phyloP scores from a whole-genome alignment of 92 coral and sea anemone genomes.

The Paragorgia papillata region DNA sequence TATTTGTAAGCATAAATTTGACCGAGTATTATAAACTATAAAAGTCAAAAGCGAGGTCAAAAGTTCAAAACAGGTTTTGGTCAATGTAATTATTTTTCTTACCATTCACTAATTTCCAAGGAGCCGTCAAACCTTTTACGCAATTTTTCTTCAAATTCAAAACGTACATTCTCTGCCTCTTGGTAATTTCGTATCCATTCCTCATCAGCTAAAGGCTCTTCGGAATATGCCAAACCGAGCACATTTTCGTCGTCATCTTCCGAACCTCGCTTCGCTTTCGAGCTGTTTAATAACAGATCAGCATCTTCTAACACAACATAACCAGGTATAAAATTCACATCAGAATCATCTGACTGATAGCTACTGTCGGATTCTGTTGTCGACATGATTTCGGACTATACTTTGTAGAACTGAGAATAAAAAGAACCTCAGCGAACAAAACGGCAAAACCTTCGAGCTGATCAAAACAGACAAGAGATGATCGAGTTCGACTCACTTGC shows the following conservation, averaged over 20 bases:
- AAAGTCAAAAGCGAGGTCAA: too few species aligned
- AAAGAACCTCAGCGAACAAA: too few species aligned
- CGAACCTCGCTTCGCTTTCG: neutral
- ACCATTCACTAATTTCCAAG: neutral
- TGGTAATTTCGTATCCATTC: slow-evolving; percentile 14
- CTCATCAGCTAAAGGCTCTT: slow-evolving; percentile 35
- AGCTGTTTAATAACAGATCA: neutral
- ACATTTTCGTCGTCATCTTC: neutral
- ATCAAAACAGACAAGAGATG: too few species aligned
- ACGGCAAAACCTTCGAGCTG: too few species aligned
- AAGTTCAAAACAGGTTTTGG: too few species aligned
- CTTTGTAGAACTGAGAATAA: too few species aligned
- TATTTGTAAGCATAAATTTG: too few species aligned
- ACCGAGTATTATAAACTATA: too few species aligned
- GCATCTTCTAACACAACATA: neutral
- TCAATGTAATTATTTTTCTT: neutral
- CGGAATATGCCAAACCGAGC: slow-evolving; percentile 12
- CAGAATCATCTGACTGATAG: neutral
- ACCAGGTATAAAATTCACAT: neutral
- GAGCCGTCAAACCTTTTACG: neutral
- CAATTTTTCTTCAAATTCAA: slow-evolving; percentile 17
- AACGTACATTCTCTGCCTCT: neutral
- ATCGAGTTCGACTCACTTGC: too few species aligned
- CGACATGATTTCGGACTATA: too few species aligned
- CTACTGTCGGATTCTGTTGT: neutral